Evolutionary conservation across 2,113 vertebrate genomes (phyloP).

Genomic region (Scomber scombrus): DNA sequence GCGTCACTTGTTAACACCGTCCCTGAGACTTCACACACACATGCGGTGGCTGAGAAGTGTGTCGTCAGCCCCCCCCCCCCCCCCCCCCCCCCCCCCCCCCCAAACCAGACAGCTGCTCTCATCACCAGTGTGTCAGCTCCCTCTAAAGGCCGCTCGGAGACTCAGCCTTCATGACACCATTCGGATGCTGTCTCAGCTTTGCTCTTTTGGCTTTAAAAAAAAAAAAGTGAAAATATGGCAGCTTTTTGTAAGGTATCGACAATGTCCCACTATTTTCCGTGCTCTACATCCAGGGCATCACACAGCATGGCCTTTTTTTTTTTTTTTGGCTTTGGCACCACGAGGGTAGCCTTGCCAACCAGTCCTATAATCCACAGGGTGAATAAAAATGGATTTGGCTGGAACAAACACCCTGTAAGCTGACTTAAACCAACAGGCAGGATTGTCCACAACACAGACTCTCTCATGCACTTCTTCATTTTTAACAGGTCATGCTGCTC

Average conservation of each 20-base stretch:
- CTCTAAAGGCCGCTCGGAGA: conserved; percentile 58
- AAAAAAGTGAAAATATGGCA: not conserved
- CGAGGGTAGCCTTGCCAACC: conserved; percentile 37
- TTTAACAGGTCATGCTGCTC: conserved; percentile 23
- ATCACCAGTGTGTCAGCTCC: conserved; percentile 59
- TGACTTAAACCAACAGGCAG: conserved; percentile 64
- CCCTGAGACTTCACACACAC: conserved; percentile 70
- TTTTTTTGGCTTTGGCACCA: conserved; percentile 30
- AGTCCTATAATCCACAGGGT: conserved; percentile 70
- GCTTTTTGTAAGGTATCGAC: not conserved
- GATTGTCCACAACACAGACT: conserved; percentile 42
- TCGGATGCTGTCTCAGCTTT: not conserved
- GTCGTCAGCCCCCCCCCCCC: conserved; percentile 40
- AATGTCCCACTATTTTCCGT: not conserved
- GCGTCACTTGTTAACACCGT: conserved; percentile 59
- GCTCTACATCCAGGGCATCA: conserved; percentile 32
- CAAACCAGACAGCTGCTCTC: not conserved
- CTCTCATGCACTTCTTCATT: conserved; percentile 31
- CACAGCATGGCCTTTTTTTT: conserved; percentile 44
- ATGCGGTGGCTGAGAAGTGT: conserved; percentile 61
- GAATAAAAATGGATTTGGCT: conserved; percentile 77
- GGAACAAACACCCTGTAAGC: conserved; percentile 60
- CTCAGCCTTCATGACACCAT: not conserved
- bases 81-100: too few species aligned
- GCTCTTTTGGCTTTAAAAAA: not conserved